Conservation (phyloP, 2,888 invertebrate species). For the Lamproptera curius region DNA sequence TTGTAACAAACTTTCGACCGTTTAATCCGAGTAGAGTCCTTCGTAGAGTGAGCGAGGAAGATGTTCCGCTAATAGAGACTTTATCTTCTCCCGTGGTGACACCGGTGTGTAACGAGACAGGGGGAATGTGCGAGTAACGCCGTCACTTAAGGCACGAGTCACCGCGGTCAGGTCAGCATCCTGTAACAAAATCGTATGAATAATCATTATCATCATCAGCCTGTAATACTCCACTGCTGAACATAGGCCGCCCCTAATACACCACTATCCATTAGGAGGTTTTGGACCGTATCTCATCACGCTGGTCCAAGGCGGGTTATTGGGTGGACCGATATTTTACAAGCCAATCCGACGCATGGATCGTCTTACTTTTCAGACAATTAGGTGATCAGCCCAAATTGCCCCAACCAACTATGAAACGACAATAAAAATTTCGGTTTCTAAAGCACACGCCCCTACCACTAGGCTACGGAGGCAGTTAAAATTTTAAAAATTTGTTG, state of each 20-base stretch:
- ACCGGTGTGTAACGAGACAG: slow-evolving; percentile 91
- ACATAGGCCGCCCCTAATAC: too few species aligned
- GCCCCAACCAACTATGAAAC: not conserved
- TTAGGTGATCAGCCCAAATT: too few species aligned
- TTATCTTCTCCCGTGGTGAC: slow-evolving; percentile 86
- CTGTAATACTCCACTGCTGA: too few species aligned
- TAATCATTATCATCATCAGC: too few species aligned
- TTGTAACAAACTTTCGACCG: not conserved
- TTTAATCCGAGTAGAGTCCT: slow-evolving; percentile 80
- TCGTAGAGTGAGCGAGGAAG: slow-evolving; percentile 89
- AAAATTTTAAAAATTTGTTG: not conserved
- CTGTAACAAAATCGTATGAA: slow-evolving; percentile 45
- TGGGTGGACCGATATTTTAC: too few species aligned
- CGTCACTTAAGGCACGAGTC: slow-evolving; percentile 85
- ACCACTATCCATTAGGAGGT: too few species aligned
- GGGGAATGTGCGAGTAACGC: slow-evolving; percentile 89
- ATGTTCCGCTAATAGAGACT: slow-evolving; percentile 89
- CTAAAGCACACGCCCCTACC: too few species aligned
- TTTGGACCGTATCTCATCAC: too few species aligned
- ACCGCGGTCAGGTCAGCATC: slow-evolving; percentile 88
- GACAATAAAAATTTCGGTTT: not conserved
- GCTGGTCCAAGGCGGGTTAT: too few species aligned
- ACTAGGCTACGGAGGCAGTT: too few species aligned
- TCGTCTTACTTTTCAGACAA: too few species aligned
- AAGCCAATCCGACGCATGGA: too few species aligned